Evolutionary conservation across 2,797 vertebrate species (phyloP), one percentile per base, ranked within the genome.

Genomic region (Pipistrellus nathusii): DNA sequence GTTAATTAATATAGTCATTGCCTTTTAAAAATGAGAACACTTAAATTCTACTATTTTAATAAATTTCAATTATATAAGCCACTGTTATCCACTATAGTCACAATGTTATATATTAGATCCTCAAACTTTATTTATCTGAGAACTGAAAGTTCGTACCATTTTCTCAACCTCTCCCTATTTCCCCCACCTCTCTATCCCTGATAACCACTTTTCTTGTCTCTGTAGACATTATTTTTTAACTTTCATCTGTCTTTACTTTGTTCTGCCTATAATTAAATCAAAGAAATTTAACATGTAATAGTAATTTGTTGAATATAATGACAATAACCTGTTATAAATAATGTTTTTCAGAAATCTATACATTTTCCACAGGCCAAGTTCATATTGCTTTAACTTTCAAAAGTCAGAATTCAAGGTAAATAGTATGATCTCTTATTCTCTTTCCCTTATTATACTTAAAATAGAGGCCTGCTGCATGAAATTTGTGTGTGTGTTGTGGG

Each of bases 371-470:
- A 99, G 99, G 73, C 98, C 99, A 89, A 97, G 97, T 83, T 97
- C 97, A 8, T 99, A 99, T 94, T 84, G 97, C 62, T 94, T 99
- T 96, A 98, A 98, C 62, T 97, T 97, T 95, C 98, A 99, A 89
- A 99, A 98, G 96, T 98, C 98, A n/a, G 96, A 98, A 94, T 98
- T 99, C 94, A 99, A 98, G 99, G 99, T 99, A 98, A 98, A 77
- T 86, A 62, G 77, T 73, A 82, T 51, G 3, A 94, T 76, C 14
- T 93, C 10, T 71, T 94, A 3, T 69, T 83, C 20, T 88, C 13
- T 85, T 93, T 90, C 8, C 11, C 10, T 86, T 71, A 27, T 64
- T 59, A 84, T 11, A 27, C 23, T 48, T 73, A 21, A 59, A 55
- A 1, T 55, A 55, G 21, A 55, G 53, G 20, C 21, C 53, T 8